Evolutionary conservation across 1,140 invertebrate species (phyloP).

Genomic region (Diorhabda sublineata): DNA sequence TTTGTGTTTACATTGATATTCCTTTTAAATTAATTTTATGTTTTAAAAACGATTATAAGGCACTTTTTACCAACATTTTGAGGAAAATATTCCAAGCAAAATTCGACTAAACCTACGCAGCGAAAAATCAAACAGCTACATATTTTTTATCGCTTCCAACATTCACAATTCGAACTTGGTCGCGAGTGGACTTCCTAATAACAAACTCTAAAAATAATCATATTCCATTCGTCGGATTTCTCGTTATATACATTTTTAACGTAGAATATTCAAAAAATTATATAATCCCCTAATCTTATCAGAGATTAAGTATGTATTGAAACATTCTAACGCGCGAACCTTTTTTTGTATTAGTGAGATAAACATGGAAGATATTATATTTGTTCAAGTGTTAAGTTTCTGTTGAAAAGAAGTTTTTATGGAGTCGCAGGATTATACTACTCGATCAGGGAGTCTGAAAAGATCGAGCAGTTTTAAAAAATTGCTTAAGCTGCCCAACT

Average conservation of each 20-base stretch:
- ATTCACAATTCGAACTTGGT: constrained; percentile 6
- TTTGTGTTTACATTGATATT: too few species aligned
- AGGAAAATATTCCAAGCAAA: neutral
- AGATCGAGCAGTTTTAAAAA: constrained; percentile 59
- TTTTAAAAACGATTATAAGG: too few species aligned
- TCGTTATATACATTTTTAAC: constrained; percentile 8
- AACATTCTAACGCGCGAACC: neutral
- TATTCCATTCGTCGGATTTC: constrained; percentile 3
- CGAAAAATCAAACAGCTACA: constrained; percentile 6
- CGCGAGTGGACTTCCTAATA: constrained; percentile 14
- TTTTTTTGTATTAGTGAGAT: too few species aligned
- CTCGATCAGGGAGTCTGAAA: constrained; percentile 48
- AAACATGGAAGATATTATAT: neutral
- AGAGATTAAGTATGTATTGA: constrained; percentile 13
- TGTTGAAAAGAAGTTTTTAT: constrained; percentile 25
- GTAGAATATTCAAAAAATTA: constrained; percentile 6
- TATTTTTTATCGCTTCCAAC: constrained; percentile 16
- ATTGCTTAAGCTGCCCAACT: constrained; percentile 56
- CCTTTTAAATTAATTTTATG: too few species aligned
- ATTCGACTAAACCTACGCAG: constrained; percentile 11
- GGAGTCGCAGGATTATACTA: constrained; percentile 41
- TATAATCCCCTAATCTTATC: constrained; percentile 19
- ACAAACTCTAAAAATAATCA: constrained; percentile 9
- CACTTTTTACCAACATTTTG: too few species aligned
- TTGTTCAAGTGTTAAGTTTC: neutral